Conservation (phyloP, 2,888 invertebrate species). For the Amblyjoppa proteus region DNA sequence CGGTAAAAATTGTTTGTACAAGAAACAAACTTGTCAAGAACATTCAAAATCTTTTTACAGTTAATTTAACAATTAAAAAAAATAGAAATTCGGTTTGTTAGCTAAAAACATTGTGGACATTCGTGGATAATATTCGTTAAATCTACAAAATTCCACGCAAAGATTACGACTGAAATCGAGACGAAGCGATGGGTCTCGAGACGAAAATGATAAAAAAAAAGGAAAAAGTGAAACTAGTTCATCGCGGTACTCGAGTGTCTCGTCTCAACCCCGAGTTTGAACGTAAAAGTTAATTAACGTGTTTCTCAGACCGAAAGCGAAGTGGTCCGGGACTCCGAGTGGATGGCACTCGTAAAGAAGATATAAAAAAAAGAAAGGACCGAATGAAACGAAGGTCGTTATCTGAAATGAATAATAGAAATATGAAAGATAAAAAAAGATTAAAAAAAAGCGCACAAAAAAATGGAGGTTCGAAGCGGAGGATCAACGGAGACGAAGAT, state of each 20-base stretch:
- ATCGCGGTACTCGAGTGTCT: not conserved
- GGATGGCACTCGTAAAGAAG: slow-evolving; percentile 4
- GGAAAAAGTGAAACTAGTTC: not conserved
- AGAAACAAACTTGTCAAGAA: too few species aligned
- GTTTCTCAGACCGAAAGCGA: slow-evolving; percentile 17
- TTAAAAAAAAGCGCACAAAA: not conserved
- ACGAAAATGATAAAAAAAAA: not conserved
- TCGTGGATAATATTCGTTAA: too few species aligned
- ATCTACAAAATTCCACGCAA: not conserved
- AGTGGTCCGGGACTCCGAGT: slow-evolving; percentile 4
- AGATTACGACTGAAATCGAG: not conserved
- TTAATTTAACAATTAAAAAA: too few species aligned
- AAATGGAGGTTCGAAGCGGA: slow-evolving; percentile 7
- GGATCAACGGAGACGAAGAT: slow-evolving; percentile 10
- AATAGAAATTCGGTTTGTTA: too few species aligned
- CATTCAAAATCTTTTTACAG: too few species aligned
- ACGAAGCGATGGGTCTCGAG: not conserved
- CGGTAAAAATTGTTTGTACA: too few species aligned
- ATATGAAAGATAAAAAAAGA: slow-evolving; percentile 27
- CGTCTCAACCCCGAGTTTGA: not conserved
- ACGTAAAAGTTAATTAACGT: slow-evolving; percentile 45
- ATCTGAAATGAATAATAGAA: slow-evolving; percentile 15
- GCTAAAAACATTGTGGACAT: too few species aligned
- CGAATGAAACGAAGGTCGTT: slow-evolving; percentile 31
- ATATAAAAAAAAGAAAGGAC: slow-evolving; percentile 16